These are phyloP conservation scores for Pseudoips prasinana DNA, from an alignment of 2,888 invertebrate species.

Conservation along the genomic window DNA sequence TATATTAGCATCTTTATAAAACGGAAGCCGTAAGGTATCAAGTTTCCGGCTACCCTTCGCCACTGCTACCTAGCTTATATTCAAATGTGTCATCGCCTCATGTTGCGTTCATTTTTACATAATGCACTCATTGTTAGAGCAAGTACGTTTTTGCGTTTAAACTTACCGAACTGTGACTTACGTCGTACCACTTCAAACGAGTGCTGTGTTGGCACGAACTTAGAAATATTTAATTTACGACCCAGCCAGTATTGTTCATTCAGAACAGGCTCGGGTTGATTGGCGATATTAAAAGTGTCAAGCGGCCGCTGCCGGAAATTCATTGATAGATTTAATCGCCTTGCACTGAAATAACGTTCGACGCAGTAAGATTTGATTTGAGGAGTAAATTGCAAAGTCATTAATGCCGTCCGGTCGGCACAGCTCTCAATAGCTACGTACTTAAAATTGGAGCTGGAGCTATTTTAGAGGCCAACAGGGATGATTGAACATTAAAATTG, in stretches of 20 bases:
- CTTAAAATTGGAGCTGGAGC: slow-evolving; percentile 66
- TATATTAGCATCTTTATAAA: too few species aligned
- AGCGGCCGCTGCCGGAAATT: slow-evolving; percentile 75
- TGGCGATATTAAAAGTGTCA: slow-evolving; percentile 80
- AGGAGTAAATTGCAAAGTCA: slow-evolving; percentile 75
- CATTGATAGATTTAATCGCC: slow-evolving; percentile 80
- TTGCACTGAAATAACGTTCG: slow-evolving; percentile 67
- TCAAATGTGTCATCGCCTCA: slow-evolving; percentile 8
- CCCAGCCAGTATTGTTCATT: slow-evolving; percentile 74
- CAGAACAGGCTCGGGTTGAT: slow-evolving; percentile 68
- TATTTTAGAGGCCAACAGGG: slow-evolving; percentile 59
- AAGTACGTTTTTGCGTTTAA: slow-evolving; percentile 24
- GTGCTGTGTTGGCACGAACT: slow-evolving; percentile 53
- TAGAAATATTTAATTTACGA: slow-evolving; percentile 73
- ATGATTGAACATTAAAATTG: slow-evolving; percentile 54
- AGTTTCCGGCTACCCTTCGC: too few species aligned
- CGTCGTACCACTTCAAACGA: slow-evolving; percentile 35
- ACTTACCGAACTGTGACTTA: slow-evolving; percentile 30
- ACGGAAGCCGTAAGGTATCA: too few species aligned
- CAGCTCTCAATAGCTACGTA: slow-evolving; percentile 36
- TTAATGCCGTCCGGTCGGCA: slow-evolving; percentile 76
- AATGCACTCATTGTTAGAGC: slow-evolving; percentile 28
- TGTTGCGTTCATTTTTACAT: slow-evolving; percentile 23
- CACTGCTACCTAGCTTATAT: neutral
- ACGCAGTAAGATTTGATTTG: slow-evolving; percentile 68